Evolutionary conservation across 2,113 vertebrate species (phyloP).

Genomic region (Zosterops japonicus): DNA sequence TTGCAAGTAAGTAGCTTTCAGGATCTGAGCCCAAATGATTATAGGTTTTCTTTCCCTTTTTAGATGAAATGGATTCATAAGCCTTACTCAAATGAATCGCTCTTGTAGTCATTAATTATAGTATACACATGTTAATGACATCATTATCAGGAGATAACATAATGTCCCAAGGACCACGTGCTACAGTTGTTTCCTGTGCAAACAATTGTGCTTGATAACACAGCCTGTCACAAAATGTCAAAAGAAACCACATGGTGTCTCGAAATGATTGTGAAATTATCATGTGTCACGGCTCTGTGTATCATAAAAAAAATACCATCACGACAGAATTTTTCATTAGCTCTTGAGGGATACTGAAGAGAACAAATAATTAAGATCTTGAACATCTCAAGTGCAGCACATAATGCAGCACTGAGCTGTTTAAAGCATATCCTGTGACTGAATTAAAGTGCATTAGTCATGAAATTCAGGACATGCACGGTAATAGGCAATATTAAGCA

Average conservation of each 20-base stretch:
- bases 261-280: constrained; percentile 64
- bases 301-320: constrained; percentile 59
- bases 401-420: neutral
- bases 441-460: constrained; percentile 10
- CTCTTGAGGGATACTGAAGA: neutral
- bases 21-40: constrained; percentile 55
- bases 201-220: constrained; percentile 66
- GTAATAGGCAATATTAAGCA: neutral
- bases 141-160: constrained; percentile 67
- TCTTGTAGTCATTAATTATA: constrained; percentile 68
- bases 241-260: constrained; percentile 59
- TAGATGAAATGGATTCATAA: constrained; percentile 62
- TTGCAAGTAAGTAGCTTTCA: constrained; percentile 59
- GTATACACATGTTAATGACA: constrained; percentile 69
- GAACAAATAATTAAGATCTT: constrained; percentile 30
- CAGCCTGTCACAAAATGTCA: constrained; percentile 59
- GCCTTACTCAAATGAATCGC: constrained; percentile 50
- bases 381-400: constrained; percentile 6
- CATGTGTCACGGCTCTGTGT: constrained; percentile 40
- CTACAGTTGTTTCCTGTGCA: constrained; percentile 61
- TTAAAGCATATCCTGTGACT: constrained; percentile 6
- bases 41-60: constrained; percentile 62
- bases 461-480: neutral
- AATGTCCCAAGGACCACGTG: constrained; percentile 55
- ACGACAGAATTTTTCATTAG: constrained; percentile 42